These are phyloP conservation scores for Lophochroa leadbeateri DNA, from an alignment of 2,113 vertebrate species.

Conservation along the genomic window DNA sequence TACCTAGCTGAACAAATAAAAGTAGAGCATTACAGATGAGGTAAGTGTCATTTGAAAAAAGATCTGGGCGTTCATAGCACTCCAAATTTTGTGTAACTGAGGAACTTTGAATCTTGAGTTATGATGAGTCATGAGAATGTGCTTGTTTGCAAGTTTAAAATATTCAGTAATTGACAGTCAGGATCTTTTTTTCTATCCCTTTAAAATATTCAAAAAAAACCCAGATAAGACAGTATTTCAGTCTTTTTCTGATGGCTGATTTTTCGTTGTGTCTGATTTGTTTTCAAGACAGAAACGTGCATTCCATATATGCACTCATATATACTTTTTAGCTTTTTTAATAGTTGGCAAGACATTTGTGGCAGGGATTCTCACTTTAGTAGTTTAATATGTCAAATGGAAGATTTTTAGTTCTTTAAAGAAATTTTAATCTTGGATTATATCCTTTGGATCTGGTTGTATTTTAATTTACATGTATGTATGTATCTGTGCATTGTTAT, in stretches of 20 bases:
- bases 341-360: background rate
- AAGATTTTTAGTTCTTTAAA: background rate
- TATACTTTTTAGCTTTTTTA: background rate
- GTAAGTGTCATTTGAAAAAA: background rate
- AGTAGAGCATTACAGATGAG: background rate
- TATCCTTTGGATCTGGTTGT: background rate
- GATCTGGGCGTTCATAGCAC: background rate
- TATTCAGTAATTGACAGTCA: background rate
- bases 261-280: background rate
- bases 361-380: background rate
- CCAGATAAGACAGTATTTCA: background rate
- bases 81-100: background rate
- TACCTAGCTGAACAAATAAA: constrained; percentile 16
- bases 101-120: background rate
- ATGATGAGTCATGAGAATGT: background rate
- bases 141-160: background rate
- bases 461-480: background rate
- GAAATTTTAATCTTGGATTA: background rate
- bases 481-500: background rate
- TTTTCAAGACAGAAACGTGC: background rate
- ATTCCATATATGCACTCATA: background rate
- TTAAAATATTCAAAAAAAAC: background rate
- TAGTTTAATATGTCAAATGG: background rate
- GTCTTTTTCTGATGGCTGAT: background rate
- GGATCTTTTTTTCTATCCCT: background rate